A percentile compares a stretch with the other conserved stretches of the same genome.
Evolutionary conservation across 1,140 invertebrate species (phyloP).

Genomic region (Alviniconcha marisindica): DNA sequence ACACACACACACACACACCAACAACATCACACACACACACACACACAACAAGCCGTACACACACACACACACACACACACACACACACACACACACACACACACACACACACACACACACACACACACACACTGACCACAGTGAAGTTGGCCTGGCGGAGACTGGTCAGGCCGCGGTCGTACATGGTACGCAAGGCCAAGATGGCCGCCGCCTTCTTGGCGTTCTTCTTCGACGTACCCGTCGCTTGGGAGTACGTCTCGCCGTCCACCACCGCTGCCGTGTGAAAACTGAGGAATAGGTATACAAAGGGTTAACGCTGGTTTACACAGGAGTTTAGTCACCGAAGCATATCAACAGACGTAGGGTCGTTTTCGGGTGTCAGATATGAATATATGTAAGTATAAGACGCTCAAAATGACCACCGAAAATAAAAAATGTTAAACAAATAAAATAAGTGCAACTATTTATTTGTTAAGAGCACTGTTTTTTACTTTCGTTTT

Average conservation of each 20-base stretch:
- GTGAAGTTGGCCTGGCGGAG: conserved; percentile 42
- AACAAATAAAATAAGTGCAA: no score
- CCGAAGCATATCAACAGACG: no score
- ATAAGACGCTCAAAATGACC: no score
- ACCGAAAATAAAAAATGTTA: no score
- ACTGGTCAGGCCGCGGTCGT: conserved; percentile 65
- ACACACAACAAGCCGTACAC: background rate
- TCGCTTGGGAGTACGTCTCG: conserved; percentile 68
- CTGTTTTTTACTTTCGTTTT: no score
- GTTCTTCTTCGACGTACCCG: conserved; percentile 76
- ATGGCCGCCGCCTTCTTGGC: conserved; percentile 75
- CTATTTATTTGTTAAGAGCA: no score
- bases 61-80: background rate
- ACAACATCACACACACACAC: background rate
- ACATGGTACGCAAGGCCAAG: conserved; percentile 73
- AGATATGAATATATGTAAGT: no score
- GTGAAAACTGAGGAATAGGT: conserved; percentile 74
- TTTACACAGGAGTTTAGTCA: no score
- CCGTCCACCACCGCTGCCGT: conserved; percentile 73
- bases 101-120: background rate
- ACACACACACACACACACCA: background rate
- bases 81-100: conserved; percentile 18
- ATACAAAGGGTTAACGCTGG: no score
- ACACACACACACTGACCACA: conserved; percentile 39
- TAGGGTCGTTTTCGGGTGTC: no score